These are phyloP conservation scores for Tipula confusa DNA, from an alignment of 2,888 invertebrate genomes.

Conservation along the genomic window DNA sequence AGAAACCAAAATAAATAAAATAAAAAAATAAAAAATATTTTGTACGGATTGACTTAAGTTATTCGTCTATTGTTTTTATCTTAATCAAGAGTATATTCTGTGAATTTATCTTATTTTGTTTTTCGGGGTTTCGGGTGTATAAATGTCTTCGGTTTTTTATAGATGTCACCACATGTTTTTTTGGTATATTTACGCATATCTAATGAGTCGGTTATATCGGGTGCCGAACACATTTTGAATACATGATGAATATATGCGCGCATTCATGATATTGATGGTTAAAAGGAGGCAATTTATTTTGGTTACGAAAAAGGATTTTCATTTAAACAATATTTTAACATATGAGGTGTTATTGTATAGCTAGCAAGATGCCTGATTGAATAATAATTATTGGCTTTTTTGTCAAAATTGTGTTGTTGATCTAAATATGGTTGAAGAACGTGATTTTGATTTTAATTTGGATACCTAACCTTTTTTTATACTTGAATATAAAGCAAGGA, in stretches of 20 bases:
- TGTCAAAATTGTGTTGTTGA: background rate
- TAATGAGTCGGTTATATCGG: background rate
- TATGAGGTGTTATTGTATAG: background rate
- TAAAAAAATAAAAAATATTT: background rate
- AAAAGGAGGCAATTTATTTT: background rate
- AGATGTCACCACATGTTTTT: background rate
- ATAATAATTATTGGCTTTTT: background rate
- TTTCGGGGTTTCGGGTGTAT: background rate
- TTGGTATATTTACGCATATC: background rate
- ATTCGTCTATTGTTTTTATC: constrained; percentile 20
- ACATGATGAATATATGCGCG: background rate
- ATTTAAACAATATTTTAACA: background rate
- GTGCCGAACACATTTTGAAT: background rate
- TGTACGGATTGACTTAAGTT: constrained; percentile 16
- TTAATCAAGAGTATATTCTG: constrained; percentile 6
- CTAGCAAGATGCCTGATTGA: background rate
- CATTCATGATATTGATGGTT: background rate
- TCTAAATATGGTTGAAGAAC: background rate
- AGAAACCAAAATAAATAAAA: background rate
- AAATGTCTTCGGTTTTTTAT: background rate
- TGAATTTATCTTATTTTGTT: background rate
- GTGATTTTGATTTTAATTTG: background rate
- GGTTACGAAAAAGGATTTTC: background rate
- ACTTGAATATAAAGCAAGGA: too few species aligned
- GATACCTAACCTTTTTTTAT: background rate